Base-by-base conservation (phyloP, 1,140 invertebrate genomes). In the Drosophila ogumai region DNA sequence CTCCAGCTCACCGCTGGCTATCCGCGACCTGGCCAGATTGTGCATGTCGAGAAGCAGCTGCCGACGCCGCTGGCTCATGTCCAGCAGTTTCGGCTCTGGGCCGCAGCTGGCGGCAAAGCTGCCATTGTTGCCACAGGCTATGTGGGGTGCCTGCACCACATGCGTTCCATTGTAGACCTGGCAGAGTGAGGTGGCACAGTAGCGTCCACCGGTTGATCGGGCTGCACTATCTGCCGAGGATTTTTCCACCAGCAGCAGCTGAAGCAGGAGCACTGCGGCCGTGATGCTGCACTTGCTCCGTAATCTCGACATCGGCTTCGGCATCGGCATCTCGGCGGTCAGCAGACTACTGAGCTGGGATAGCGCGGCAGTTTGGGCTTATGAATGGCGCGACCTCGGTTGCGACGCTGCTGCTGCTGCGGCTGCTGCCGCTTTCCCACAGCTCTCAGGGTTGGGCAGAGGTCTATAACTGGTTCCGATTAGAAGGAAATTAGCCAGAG, bases 1-100 rank as follows among this genome's bases (percentile, higher is more conserved):
- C 4, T 60, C 36, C 17, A 92, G 43, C 10, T 79, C 31, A 1
- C 91, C 91, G 10, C 46, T 46, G 6, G 91, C 91, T 3, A 92
- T 82, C 40, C 76, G 74, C 17, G 74, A 68, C 15, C 91, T 77
- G 22, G 90, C 86, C 73, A 90, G 54, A 66, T 92, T 92, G 49
- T 92, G 91, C 77, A 91, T 81, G 52, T 88, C 91, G 25, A 92
- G 64, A 19, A 92, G 58, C 7, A 91, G 71, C 15, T 87, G 77
- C 1, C 82, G 82, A 1, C 91, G 80, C 7, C 91, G 60, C 13
- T 81, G 72, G 44, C 78, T 92, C 91, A 92, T 92, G 15, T 79
- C 57, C 15, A 92, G 63, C 3, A 92, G 52, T 28, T 91, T 91
- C 0, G 91, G 87, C 5, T 78, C 36, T 2, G 67, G 54, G 2